phyloP scores from a whole-genome alignment of 2,113 vertebrate species.

The Irena cyanogastra region DNA sequence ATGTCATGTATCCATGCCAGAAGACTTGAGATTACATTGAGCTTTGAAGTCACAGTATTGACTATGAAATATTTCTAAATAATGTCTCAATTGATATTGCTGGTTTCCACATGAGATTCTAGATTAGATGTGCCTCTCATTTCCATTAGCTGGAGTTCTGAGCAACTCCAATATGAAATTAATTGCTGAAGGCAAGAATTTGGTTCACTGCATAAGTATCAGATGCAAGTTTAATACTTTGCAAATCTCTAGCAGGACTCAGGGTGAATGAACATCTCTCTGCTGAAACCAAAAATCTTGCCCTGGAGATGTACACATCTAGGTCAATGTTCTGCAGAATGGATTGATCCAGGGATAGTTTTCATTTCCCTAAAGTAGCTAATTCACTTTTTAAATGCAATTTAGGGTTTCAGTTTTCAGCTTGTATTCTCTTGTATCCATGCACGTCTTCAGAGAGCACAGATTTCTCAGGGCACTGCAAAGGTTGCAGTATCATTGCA shows the following conservation, averaged over 20 bases:
- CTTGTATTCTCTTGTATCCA: not conserved
- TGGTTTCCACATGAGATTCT: not conserved
- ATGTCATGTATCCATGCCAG: not conserved
- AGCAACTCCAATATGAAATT: not conserved
- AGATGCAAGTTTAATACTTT: not conserved
- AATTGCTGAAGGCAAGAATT: not conserved
- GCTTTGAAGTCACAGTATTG: not conserved
- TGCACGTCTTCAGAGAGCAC: not conserved
- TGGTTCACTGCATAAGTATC: not conserved
- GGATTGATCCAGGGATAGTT: not conserved
- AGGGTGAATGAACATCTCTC: not conserved
- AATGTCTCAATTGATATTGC: not conserved
- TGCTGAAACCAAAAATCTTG: not conserved
- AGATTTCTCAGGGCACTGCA: not conserved
- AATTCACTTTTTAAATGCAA: not conserved
- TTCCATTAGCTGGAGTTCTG: not conserved
- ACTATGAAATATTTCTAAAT: conserved; percentile 13
- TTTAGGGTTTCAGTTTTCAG: not conserved
- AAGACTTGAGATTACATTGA: conserved; percentile 7
- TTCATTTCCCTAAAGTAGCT: not conserved
- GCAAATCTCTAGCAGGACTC: not conserved
- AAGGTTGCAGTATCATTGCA: not conserved
- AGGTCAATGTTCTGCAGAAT: not conserved
- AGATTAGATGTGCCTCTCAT: not conserved
- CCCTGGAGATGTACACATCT: not conserved